Evolutionary conservation across 2,888 invertebrate species (phyloP), one percentile per base, ranked within the genome.

Genomic region (Caenorhabditis plicata): DNA sequence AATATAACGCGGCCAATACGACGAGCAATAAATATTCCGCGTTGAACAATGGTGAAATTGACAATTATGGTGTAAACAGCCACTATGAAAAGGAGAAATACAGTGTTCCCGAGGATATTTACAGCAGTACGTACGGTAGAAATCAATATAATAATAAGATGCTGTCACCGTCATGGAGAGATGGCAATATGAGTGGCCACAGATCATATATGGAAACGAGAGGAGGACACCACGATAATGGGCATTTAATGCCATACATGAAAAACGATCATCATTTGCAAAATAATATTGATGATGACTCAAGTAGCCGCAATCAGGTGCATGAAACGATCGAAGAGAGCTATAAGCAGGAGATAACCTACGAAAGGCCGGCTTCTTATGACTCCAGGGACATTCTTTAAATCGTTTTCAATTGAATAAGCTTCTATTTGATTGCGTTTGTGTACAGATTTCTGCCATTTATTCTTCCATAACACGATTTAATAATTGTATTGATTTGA

Each of bases 291-390:
- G 68, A 54, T 33, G 61, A 54, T 15, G 68, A 64, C 19, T 56
- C 56, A 33, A 44, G 64, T 45, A 58, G 65, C 17, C 67, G 65
- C 13, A 66, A 70, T 57, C 67, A 71, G 17, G 67, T 75, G 50
- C 73, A 74, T 53, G 78, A 78, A 53, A 75, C 74, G 22, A 73
- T 74, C 44, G 78, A 79, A 58, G 76, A 75, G 57, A 70, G 68
- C 46, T 78, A 71, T 53, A 76, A 76, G 40, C 73, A 76, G 62
- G 78, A 78, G 46, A 75, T 77, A 20, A 66, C 68, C 32, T 71
- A 74, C 47, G 77, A 77, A 49, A 54, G 73, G 23, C 63, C 71
- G 8, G 72, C 58, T 3, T 64, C 64, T 20, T 60, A 61, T 31
- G 73, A 73, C 27, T 66, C 66, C 22, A 42, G 58, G 40, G 73